phyloP scores from a whole-genome alignment of 2,888 invertebrate genomes.

The Amiota minor region DNA sequence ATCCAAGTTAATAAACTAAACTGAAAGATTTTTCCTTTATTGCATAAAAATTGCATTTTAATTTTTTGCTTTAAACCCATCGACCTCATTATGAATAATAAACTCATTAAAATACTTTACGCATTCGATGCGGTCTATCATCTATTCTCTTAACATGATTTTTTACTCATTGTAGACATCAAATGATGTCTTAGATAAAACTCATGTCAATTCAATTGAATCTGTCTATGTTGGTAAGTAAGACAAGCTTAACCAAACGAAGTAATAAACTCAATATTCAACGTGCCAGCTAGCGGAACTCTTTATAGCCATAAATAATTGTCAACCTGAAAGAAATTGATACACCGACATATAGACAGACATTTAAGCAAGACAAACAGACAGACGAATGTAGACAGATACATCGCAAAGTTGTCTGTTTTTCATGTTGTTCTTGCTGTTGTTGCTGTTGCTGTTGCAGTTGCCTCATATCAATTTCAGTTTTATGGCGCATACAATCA shows the following conservation, averaged over 20 bases:
- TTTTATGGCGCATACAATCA: constrained; percentile 52
- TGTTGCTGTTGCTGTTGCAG: constrained; percentile 40
- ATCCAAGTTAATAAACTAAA: no score
- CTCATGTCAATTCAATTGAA: not conserved
- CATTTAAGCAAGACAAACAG: no score
- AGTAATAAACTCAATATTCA: not conserved
- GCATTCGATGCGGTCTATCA: no score
- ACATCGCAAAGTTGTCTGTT: constrained; percentile 1
- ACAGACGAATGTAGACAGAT: not conserved
- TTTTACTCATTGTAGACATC: no score
- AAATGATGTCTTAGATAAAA: no score
- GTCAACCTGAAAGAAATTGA: constrained; percentile 50
- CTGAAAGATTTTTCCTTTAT: no score
- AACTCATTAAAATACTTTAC: no score
- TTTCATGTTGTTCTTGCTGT: constrained; percentile 4
- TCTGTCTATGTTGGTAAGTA: no score
- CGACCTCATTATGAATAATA: no score
- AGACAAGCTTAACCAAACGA: constrained; percentile 35
- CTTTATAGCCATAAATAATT: constrained; percentile 68
- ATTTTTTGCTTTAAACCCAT: no score
- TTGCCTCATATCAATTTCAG: constrained; percentile 61
- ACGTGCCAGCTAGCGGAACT: constrained; percentile 51
- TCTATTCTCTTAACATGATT: no score
- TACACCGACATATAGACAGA: constrained; percentile 3
- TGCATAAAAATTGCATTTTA: no score